Base-by-base conservation (phyloP, 2,888 invertebrate genomes). In the Seira musarum region DNA sequence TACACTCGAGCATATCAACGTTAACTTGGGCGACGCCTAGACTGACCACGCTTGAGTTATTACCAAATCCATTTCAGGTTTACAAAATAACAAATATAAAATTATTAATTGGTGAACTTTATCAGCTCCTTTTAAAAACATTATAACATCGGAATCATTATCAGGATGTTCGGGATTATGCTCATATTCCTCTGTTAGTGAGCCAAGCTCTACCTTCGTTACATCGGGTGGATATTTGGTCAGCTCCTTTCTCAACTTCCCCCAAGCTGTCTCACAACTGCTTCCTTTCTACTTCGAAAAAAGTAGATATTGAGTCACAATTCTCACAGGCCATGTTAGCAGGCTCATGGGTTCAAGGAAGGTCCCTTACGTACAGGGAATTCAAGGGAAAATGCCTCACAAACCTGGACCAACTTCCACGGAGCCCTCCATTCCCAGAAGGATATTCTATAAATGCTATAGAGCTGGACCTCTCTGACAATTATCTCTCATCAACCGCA, bases 61-160 rank as follows among this genome's bases (percentile, higher is more conserved):
- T 87, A 10, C 87, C 87, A 0, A 87, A 87, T 80, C 85, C 87
- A 3, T 87, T 87, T 63, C 84, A 84, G 75, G 86, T 84, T 67
- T 17, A 30, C 30, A 21, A 30, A 10, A 10, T 19, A 2, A 3
- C 25, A 13, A 35, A n/a, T 17, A 21, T 69, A 57, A 17, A 30
- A 66, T 66, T 35, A 21, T 64, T 2, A 17, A 64, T 17, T 8
- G 8, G 8, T 64, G n/a, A 8, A 25, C 64, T 64, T 64, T 8
- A n/a, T 64, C 8, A 64, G 8, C 21, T 3, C 13, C 10, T 22
- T 66, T 66, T 8, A 40, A 8, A 21, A 64, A 69, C 22, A 46
- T 76, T 17, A 17, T 61, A 49, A 65, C 8, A 60, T 65, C 3
- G 6, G 17, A 2, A 63, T 61, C 60, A n/a, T 70, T 25, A n/a